These are phyloP conservation scores for Drosophila sulfurigaster DNA, from an alignment of 1,140 invertebrate genomes.

Conservation along the genomic window DNA sequence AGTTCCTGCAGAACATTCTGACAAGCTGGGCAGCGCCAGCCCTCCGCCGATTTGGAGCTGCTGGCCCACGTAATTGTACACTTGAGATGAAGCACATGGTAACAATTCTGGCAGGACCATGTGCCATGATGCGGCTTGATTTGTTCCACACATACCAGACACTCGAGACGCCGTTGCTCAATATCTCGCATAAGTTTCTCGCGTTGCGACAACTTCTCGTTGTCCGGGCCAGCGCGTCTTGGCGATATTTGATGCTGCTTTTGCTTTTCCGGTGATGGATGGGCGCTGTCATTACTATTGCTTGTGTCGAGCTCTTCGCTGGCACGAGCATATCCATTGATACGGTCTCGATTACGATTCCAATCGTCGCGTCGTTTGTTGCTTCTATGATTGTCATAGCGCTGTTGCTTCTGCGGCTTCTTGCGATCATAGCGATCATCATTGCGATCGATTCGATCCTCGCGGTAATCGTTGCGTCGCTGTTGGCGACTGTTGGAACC, in stretches of 20 bases:
- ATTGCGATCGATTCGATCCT: conserved; percentile 58
- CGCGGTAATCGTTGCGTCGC: conserved; percentile 66
- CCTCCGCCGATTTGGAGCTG: conserved; percentile 91
- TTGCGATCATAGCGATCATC: conserved; percentile 57
- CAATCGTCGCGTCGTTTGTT: conserved; percentile 83
- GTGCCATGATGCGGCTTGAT: conserved; percentile 92
- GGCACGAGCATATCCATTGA: conserved; percentile 72
- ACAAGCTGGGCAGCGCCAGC: conserved; percentile 97
- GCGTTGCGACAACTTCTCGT: conserved; percentile 87
- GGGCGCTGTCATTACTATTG: conserved; percentile 79
- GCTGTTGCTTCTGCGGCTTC: conserved; percentile 76
- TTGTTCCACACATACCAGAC: conserved; percentile 95
- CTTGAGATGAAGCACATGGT: conserved; percentile 94
- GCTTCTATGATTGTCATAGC: conserved; percentile 81
- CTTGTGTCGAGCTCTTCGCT: conserved; percentile 74
- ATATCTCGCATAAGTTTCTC: conserved; percentile 93
- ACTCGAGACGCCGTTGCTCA: conserved; percentile 92
- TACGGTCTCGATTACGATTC: conserved; percentile 80
- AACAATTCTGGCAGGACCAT: conserved; percentile 96
- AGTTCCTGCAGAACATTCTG: conserved; percentile 90
- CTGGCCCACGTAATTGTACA: conserved; percentile 97
- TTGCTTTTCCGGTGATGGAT: conserved; percentile 78
- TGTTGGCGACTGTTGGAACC: conserved; percentile 48
- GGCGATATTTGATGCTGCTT: conserved; percentile 68
- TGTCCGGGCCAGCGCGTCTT: conserved; percentile 47